Evolutionary conservation across 1,140 invertebrate genomes (phyloP).

Genomic region (Episyrphus balteatus): DNA sequence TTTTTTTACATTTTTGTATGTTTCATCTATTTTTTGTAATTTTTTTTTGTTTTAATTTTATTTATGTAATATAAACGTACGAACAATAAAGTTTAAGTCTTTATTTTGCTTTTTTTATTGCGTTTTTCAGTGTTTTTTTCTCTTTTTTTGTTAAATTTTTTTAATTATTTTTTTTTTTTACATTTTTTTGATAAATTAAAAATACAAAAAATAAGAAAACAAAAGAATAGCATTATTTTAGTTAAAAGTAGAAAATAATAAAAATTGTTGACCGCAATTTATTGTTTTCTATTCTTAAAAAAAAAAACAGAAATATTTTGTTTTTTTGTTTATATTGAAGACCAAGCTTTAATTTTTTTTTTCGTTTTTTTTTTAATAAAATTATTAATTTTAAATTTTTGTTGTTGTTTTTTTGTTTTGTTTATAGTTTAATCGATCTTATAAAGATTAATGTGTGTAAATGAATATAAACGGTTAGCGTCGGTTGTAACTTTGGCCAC

Average conservation of each 20-base stretch:
- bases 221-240: background rate
- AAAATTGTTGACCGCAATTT: constrained; percentile 14
- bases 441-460: constrained; percentile 11
- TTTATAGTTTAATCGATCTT: constrained; percentile 5
- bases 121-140: constrained; percentile 17
- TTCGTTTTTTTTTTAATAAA: background rate
- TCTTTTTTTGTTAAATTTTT: constrained; percentile 9
- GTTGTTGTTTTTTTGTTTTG: constrained; percentile 6
- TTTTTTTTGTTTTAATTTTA: no score
- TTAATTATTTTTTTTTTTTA: constrained; percentile 14
- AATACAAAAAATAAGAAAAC: constrained; percentile 10
- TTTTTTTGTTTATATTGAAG: constrained; percentile 20
- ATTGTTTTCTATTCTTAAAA: constrained; percentile 10
- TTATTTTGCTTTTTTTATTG: constrained; percentile 38
- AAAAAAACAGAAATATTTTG: constrained; percentile 14
- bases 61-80: no score
- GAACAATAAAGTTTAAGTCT: constrained; percentile 17
- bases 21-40: no score
- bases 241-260: constrained; percentile 19
- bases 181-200: constrained; percentile 21
- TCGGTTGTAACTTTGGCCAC: constrained; percentile 21
- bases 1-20: no score
- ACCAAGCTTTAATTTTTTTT: constrained; percentile 23
- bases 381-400: background rate
- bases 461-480: constrained; percentile 22